Evolutionary conservation across 2,888 invertebrate genomes (phyloP), one percentile per base, ranked within the genome.

Genomic region (Resseliella maxima): DNA sequence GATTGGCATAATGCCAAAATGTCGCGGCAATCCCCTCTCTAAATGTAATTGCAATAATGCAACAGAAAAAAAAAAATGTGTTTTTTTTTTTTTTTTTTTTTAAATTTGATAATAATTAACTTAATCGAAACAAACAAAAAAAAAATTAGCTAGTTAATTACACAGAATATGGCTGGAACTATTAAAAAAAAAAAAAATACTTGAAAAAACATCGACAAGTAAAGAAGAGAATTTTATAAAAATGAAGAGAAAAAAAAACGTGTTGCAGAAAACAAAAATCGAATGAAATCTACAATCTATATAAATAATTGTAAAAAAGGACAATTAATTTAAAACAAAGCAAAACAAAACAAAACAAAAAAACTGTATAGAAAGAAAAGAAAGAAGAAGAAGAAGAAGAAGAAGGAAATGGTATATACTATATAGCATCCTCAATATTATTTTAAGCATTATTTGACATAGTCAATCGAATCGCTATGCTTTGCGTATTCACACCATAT

Each of bases 231-330:
- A 50, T 21, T 50, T 50, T 41, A 41, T 12, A 41, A 8, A 41
- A 41, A 41, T 6, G 24, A 59, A n/a, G 24, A 59, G 24, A 59
- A n/a, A n/a, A 50, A 50, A 50, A 18, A 50, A 50, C 18, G 46
- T 15, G 2, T 15, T 15, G 46, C 8, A 50, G 18, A 50, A 50
- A 50, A 15, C 46, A 15, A 59, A n/a, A 5, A 6, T 50, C 50
- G 50, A 50, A 50, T 50, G 18, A 12, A 59, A 31, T 15, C 50
- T 50, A 6, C 50, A 50, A 50, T 50, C 72, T 27, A 31, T 72
- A 72, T 72, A 72, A 72, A 72, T 72, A 72, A 72, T 72, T 72
- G 72, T 72, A 72, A 31, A 72, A 72, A 72, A 72, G 72, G 15
- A 72, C 31, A 35, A 31, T 72, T 72, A 31, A 72, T 31, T 72